Evolutionary conservation across 2,797 vertebrate species (phyloP).

Genomic region (Lerista edwardsae): DNA sequence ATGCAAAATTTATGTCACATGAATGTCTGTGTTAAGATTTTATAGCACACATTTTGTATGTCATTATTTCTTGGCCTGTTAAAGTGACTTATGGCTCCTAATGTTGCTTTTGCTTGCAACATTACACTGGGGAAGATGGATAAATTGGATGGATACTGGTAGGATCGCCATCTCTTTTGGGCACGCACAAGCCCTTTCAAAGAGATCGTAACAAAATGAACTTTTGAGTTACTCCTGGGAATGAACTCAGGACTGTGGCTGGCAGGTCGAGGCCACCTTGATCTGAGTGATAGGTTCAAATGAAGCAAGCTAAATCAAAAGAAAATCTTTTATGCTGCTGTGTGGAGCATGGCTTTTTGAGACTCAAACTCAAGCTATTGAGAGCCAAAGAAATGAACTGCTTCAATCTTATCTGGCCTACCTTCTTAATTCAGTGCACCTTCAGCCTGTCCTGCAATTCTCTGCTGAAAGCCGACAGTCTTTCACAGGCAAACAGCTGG

Average conservation of each 20-base stretch:
- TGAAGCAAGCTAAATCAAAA: neutral
- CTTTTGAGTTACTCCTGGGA: neutral
- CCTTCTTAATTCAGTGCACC: neutral
- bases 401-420: conserved; percentile 1
- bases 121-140: conserved; percentile 25
- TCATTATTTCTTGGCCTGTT: conserved; percentile 37
- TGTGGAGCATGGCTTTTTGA: neutral
- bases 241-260: neutral
- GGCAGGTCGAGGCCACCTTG: neutral
- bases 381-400: neutral
- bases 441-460: neutral
- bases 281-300: neutral
- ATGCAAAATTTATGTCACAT: conserved; percentile 36
- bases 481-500: accelerated
- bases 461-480: accelerated
- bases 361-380: neutral
- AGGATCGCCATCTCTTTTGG: neutral
- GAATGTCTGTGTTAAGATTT: conserved; percentile 42
- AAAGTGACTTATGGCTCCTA: conserved; percentile 20
- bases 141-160: neutral
- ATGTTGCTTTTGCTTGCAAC: conserved; percentile 28
- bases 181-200: neutral
- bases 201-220: neutral
- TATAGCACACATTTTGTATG: conserved; percentile 33
- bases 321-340: neutral